Evolutionary conservation across 2,113 vertebrate species (phyloP).

Genomic region (Pagrus major): DNA sequence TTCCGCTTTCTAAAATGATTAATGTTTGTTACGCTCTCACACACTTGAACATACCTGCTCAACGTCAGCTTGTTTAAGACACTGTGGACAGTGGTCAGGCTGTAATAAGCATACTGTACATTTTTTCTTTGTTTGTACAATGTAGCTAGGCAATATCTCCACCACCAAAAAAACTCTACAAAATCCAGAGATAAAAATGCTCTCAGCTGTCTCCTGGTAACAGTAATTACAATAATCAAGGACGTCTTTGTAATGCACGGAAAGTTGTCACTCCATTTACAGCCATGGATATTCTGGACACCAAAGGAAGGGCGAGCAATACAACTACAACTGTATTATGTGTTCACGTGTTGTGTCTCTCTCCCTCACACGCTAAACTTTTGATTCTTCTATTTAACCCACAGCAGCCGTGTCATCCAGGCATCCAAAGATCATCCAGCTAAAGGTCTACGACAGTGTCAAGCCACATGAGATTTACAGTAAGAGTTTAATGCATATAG

Average conservation of each 20-base stretch:
- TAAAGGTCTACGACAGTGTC: neutral
- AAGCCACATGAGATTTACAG: neutral
- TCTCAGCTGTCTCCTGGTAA: constrained; percentile 11
- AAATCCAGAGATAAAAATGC: neutral
- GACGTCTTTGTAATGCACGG: neutral
- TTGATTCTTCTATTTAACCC: neutral
- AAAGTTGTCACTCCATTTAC: neutral
- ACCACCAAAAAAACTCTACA: neutral
- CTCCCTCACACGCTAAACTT: neutral
- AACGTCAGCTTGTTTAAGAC: constrained; percentile 26
- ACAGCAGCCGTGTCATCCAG: constrained; percentile 18
- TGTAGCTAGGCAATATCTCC: constrained; percentile 14
- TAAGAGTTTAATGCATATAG: neutral
- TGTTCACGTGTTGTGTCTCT: neutral
- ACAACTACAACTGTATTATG: neutral
- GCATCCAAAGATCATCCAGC: constrained; percentile 18
- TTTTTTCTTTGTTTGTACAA: neutral
- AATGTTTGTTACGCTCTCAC: neutral
- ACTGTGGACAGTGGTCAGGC: neutral
- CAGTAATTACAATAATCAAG: neutral
- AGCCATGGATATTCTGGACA: neutral
- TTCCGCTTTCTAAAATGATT: constrained; percentile 9
- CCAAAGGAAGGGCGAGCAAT: neutral
- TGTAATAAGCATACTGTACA: neutral
- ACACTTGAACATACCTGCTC: constrained; percentile 4